Evolutionary conservation across 2,797 vertebrate genomes (phyloP), one percentile per base, ranked within the genome.

Genomic region (Parauchenoglanis punctatus): DNA sequence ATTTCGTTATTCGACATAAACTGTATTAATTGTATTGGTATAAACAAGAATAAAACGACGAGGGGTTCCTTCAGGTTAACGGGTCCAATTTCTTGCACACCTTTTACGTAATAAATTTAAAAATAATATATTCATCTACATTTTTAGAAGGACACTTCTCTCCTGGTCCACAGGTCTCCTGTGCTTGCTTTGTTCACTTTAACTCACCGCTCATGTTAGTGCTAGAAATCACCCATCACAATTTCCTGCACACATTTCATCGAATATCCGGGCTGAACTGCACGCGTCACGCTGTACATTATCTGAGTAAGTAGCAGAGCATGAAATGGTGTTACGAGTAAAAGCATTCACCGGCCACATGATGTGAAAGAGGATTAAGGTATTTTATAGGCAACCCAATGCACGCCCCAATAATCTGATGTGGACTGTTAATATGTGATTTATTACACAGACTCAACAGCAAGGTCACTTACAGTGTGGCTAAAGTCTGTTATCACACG

Each of bases 381-480:
- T 11, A 44, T 73, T 35, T 10, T 84, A 46, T 49, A 78, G 73
- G 40, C 20, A 84, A 75, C 52, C 35, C 35, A 44, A 20, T 49
- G 49, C 46, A 81, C 4, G 31, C 70, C 25, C 40, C 44, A 31
- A 28, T 46, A 63, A 35, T 44, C 44, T 5, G 89, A 80, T 87
- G 67, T 89, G 61, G 17, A 73, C 87, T 85, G 91, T 92, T 95
- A 94, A 94, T 94, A 89, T 40, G 85, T 94, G 67, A 95, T 91
- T 92, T 92, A 95, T 95, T 94, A 91, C 35, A 91, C 90, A 67
- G 61, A 35, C 12, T 72, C 20, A 56, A 76, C 82, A 25, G 52
- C 49, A 84, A 84, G 67, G 35, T 56, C 54, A 80, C 83, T 49
- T 15, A 84, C 12, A 4, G 28, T 11, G 72, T 46, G n/a, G 70